A percentile compares a stretch with the other conserved stretches of the same genome.
Conservation (phyloP, 2,113 vertebrate genomes). For the Sebastes schlegelii region DNA sequence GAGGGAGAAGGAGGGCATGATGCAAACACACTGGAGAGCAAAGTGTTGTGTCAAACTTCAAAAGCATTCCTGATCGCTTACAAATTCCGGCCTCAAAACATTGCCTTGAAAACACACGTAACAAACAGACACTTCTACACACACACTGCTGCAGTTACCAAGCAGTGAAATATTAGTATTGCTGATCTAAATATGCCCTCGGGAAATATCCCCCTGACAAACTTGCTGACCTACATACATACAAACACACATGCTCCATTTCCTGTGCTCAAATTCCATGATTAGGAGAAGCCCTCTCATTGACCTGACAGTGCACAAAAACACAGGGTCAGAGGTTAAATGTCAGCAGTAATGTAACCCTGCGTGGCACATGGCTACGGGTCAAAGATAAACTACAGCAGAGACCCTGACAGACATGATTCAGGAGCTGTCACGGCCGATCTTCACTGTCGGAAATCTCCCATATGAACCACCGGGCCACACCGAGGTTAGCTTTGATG, state of each 20-base stretch:
- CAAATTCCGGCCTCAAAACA: conserved; percentile 59
- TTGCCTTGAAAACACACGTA: conserved; percentile 36
- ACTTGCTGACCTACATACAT: conserved; percentile 35
- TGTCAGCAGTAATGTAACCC: conserved; percentile 1
- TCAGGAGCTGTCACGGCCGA: conserved; percentile 3
- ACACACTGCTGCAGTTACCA: conserved; percentile 6
- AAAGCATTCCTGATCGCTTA: conserved; percentile 80
- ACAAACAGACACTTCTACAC: background rate
- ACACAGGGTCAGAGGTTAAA: conserved; percentile 43
- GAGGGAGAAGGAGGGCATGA: conserved; percentile 31
- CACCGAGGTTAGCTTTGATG: conserved; percentile 34
- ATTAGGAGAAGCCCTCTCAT: conserved; percentile 5
- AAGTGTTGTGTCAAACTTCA: conserved; percentile 75
- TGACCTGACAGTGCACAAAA: conserved; percentile 20
- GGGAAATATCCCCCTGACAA: conserved; percentile 27
- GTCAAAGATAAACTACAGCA: conserved; percentile 6
- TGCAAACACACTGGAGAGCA: conserved; percentile 37
- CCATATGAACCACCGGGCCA: background rate
- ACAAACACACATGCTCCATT: conserved; percentile 38
- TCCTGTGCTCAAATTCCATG: conserved; percentile 37
- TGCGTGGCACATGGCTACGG: background rate
- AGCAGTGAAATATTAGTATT: conserved; percentile 40
- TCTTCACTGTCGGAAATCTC: background rate
- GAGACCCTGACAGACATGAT: conserved; percentile 8
- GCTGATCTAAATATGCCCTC: conserved; percentile 19